Evolutionary conservation across 2,113 vertebrate species (phyloP), one percentile per base, ranked within the genome.

Genomic region (Carassius gibelio): DNA sequence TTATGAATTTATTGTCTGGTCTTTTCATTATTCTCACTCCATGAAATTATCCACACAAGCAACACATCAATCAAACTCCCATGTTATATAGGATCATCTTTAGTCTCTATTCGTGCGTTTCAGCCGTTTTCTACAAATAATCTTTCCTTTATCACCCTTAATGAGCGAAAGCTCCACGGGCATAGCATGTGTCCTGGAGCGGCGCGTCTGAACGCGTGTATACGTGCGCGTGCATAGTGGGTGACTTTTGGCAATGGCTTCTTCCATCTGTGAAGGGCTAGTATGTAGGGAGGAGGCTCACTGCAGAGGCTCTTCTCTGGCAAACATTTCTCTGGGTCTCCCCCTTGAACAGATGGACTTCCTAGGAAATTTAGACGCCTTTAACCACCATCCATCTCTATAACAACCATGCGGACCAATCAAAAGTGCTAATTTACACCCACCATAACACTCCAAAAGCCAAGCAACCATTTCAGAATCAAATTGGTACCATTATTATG

Each of bases 401-500:
- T 83, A 83, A 84, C 86, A 79, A 87, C 68, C 75, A 80, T 74
- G 66, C 42, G 14, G 62, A 79, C 82, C 57, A 79, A 87, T 85
- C 84, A 85, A 74, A 85, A 85, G 84, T 85, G 84, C 77, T 85
- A 85, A 85, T 85, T 85, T 81, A 42, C 77, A 79, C 84, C 84
- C 84, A 85, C 84, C 68, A 85, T 79, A 64, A 74, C 77, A 81
- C 84, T 85, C 48, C 36, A 71, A 85, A 74, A 74, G 68, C 38
- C 57, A 80, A 81, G 66, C 66, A 23, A 17, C 77, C 79, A 61
- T 79, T 72, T 71, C 57, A 81, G 68, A 80, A 85, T 61, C 50
- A 72, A 55, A 85, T 80, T n/a, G 72, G 15, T 76, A 9, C 36
- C 34, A 69, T 86, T 64, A 86, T 77, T 82, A 82, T 82, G 61